A percentile compares a stretch with the other conserved stretches of the same genome.
These are phyloP conservation scores for Danaus melanippus DNA, from an alignment of 1,140 invertebrate species.

Conservation along the genomic window DNA sequence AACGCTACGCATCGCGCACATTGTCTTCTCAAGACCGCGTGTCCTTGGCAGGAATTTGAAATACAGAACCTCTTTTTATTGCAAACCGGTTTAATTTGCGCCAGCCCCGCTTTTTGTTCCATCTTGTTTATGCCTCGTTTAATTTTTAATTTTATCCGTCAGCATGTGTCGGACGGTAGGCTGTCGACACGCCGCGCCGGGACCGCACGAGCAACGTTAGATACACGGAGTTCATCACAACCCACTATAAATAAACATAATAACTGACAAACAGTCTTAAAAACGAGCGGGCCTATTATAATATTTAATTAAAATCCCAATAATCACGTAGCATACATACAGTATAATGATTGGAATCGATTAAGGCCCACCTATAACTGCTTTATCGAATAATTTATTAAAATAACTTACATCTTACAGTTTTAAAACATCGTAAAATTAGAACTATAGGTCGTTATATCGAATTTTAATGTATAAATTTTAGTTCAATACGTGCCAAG, in stretches of 20 bases:
- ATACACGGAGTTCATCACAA: too few relatives aligned
- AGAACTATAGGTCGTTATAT: slow-evolving; percentile 59
- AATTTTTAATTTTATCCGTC: slow-evolving; percentile 21
- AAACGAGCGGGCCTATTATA: too few relatives aligned
- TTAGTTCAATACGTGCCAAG: slow-evolving; percentile 42
- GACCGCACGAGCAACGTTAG: too few relatives aligned
- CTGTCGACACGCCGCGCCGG: too few relatives aligned
- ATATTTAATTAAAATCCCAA: too few relatives aligned
- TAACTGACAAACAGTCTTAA: too few relatives aligned
- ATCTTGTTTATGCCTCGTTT: slow-evolving; percentile 26
- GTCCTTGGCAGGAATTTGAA: slow-evolving; percentile 61
- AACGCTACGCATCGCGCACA: slow-evolving; percentile 49
- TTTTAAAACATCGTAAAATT: slow-evolving; percentile 57
- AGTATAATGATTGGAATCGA: slow-evolving; percentile 1
- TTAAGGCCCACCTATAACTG: slow-evolving; percentile 17
- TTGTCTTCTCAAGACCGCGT: slow-evolving; percentile 37
- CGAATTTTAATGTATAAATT: slow-evolving; percentile 54
- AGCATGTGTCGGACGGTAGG: not conserved
- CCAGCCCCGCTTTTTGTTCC: slow-evolving; percentile 20
- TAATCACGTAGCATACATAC: too few relatives aligned
- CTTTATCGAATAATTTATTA: slow-evolving; percentile 46
- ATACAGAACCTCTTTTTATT: slow-evolving; percentile 28
- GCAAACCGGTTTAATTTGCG: slow-evolving; percentile 40
- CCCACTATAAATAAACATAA: too few relatives aligned
- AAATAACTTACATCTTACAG: slow-evolving; percentile 41